Base-by-base conservation (phyloP, 2,888 invertebrate species). In the Drosophila rellima region DNA sequence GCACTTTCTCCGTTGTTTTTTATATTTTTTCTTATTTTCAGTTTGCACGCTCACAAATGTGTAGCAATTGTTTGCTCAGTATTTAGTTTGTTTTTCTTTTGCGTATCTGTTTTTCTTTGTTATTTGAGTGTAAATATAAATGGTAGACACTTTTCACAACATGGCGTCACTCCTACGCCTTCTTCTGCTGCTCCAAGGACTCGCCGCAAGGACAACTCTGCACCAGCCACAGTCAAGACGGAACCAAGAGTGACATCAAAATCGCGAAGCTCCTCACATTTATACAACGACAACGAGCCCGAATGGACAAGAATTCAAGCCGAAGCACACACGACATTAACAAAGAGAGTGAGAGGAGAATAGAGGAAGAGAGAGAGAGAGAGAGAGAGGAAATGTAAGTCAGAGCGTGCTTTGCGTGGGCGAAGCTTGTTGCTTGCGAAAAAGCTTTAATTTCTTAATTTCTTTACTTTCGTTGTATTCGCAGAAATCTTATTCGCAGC, bases 131-230 rank as follows among this genome's bases (percentile, higher is more conserved):
- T 64, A 80, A 76, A 71, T 74, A 77, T 31, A 68, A 70, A 69
- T 72, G 66, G 69, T 82, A 82, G 82, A 83, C 85, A 86, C 83
- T 83, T 83, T 83, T 83, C 86, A 83, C 86, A 83, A 86, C 83
- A 83, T 83, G 83, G 83, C 83, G 83, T 83, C 83, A 86, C 83
- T 83, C 83, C 83, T 85, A 81, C 83, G 83, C 82, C 68, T 62
- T 67, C 71, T 64, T 26, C 52, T 61, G 55, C 55, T 39, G 52
- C 35, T 60, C 26, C 45, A 80, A 67, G 65, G 66, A 74, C 47
- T 66, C 42, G 44, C 50, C 60, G 35, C 42, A 44, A 61, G 47
- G 37, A 69, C 59, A 48, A 60, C 60, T 70, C 51, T 60, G 72
- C 57, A 60, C 42, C 52, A 60, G 73, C 72, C 82, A 70, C 74